Evolutionary conservation across 2,888 invertebrate species (phyloP).

Genomic region (Amiota minor): DNA sequence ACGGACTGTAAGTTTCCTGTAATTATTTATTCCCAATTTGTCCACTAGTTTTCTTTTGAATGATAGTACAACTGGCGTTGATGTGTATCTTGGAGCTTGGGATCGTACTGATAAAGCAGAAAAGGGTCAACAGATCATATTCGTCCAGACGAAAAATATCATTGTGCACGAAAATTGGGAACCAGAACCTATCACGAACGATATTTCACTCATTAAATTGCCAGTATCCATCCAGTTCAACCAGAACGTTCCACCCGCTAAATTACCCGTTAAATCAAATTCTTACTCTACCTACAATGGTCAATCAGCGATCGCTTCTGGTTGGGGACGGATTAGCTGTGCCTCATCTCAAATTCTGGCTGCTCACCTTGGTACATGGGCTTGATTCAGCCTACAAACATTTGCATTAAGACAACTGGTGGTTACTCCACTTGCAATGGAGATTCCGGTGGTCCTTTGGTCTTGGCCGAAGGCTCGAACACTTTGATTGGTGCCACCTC

Average conservation of each 20-base stretch:
- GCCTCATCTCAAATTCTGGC: too few relatives aligned
- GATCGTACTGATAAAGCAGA: constrained; percentile 57
- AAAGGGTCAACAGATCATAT: constrained; percentile 57
- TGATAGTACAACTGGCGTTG: constrained; percentile 54
- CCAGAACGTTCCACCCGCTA: constrained; percentile 59
- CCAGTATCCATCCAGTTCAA: constrained; percentile 68
- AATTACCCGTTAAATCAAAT: constrained; percentile 51
- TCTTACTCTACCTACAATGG: constrained; percentile 53
- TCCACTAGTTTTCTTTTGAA: background rate
- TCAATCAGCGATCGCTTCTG: constrained; percentile 59
- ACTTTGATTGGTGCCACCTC: constrained; percentile 68
- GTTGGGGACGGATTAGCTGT: constrained; percentile 68
- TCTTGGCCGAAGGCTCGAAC: constrained; percentile 51
- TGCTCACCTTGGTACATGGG: constrained; percentile 58
- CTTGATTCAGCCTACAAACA: constrained; percentile 44
- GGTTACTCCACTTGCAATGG: constrained; percentile 68
- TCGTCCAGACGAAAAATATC: constrained; percentile 49
- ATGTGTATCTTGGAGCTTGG: constrained; percentile 64
- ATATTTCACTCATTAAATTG: constrained; percentile 74
- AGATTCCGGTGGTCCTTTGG: constrained; percentile 71
- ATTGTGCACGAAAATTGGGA: constrained; percentile 72
- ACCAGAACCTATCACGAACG: constrained; percentile 65
- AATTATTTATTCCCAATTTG: too few relatives aligned
- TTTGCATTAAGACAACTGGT: constrained; percentile 64
- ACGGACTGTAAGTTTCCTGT: constrained; percentile 42